Percentiles rank a stretch among this genome's conserved stretches.
Evolutionary conservation across 1,140 invertebrate species (phyloP).

Genomic region (Drosophila oshimai): DNA sequence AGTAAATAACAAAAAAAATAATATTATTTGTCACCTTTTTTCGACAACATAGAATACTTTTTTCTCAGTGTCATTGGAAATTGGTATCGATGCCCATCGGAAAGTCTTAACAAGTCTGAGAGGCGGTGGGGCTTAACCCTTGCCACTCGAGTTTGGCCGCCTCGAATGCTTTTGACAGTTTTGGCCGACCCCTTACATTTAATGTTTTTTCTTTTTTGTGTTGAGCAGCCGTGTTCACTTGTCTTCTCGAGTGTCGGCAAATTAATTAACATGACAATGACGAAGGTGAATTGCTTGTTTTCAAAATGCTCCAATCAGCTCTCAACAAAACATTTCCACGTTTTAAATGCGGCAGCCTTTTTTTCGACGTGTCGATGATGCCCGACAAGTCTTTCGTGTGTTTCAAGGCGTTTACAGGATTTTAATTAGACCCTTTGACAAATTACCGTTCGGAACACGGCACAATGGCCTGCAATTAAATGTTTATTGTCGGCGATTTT

Average conservation of each 20-base stretch:
- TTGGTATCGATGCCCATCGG: constrained; percentile 64
- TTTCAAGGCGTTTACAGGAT: constrained; percentile 56
- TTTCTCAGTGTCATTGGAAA: neutral
- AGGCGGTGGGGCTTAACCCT: constrained; percentile 13
- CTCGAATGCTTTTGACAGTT: constrained; percentile 67
- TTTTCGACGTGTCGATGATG: constrained; percentile 15
- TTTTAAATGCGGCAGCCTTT: constrained; percentile 19
- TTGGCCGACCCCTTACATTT: constrained; percentile 9
- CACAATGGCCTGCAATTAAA: constrained; percentile 64
- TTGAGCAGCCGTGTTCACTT: constrained; percentile 55
- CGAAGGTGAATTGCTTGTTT: constrained; percentile 79
- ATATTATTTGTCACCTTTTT: no score
- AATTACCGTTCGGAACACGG: constrained; percentile 29
- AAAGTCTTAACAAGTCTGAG: constrained; percentile 68
- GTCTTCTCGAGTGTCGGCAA: constrained; percentile 68
- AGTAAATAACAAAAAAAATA: no score
- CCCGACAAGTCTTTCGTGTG: constrained; percentile 19
- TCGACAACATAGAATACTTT: no score
- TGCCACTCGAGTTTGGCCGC: constrained; percentile 30
- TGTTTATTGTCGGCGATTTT: constrained; percentile 70
- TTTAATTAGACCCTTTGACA: constrained; percentile 72
- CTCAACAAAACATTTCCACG: constrained; percentile 12
- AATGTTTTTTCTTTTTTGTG: neutral
- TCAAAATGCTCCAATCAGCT: constrained; percentile 42
- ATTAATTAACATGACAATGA: constrained; percentile 82